These are phyloP conservation scores for Linnaemya tessellans DNA, from an alignment of 2,888 invertebrate species.

Conservation along the genomic window DNA sequence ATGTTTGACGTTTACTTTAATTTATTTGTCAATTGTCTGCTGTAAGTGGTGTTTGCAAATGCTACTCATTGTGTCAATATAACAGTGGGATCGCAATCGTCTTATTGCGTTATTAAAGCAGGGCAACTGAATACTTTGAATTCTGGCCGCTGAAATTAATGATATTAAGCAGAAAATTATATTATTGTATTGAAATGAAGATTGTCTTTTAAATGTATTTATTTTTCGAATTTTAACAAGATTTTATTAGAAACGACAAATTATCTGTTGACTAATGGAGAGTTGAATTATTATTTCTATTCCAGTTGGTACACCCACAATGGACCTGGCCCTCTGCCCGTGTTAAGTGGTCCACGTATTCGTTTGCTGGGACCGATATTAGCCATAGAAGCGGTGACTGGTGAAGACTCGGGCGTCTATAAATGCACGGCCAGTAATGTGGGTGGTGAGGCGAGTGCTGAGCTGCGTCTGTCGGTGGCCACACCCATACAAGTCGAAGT, in stretches of 20 bases:
- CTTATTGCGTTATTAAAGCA: neutral
- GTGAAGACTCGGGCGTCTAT: conserved; percentile 88
- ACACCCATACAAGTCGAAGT: conserved; percentile 88
- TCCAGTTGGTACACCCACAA: conserved; percentile 88
- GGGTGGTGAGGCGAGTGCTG: conserved; percentile 88
- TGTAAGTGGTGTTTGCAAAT: neutral
- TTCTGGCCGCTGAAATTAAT: too few relatives aligned
- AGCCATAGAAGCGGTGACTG: conserved; percentile 88
- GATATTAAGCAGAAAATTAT: too few relatives aligned
- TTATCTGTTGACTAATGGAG: too few relatives aligned
- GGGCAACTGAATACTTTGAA: neutral
- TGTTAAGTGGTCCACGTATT: conserved; percentile 87
- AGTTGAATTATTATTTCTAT: neutral
- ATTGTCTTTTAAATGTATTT: too few relatives aligned
- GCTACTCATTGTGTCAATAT: conserved; percentile 3
- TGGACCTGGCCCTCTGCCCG: conserved; percentile 86
- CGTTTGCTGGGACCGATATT: conserved; percentile 88
- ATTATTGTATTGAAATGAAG: too few relatives aligned
- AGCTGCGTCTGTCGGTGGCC: conserved; percentile 87
- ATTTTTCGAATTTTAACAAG: too few relatives aligned
- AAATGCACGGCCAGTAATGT: conserved; percentile 88
- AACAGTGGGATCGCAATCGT: neutral
- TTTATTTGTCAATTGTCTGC: conserved; percentile 55
- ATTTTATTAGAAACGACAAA: too few relatives aligned
- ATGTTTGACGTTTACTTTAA: conserved; percentile 11